These are phyloP conservation scores for Drosophila burlai DNA, from an alignment of 1,140 invertebrate species.

Conservation along the genomic window DNA sequence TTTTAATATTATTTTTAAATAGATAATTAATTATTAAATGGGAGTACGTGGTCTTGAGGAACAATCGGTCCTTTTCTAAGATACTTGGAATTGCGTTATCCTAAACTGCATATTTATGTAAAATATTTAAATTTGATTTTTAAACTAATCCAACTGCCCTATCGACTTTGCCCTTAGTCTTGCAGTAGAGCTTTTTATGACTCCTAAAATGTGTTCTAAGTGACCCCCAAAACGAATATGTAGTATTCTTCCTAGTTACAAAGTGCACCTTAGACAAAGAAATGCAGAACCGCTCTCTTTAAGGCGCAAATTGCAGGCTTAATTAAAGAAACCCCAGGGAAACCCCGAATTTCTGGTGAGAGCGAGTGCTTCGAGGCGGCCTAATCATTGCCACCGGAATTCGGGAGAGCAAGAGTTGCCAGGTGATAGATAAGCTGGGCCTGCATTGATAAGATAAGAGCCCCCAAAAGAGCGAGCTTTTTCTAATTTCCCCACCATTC, in stretches of 20 bases:
- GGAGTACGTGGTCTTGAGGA: neutral
- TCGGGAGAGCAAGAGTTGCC: constrained; percentile 4
- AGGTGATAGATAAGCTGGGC: constrained; percentile 27
- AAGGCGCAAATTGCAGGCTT: neutral
- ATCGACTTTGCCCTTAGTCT: neutral
- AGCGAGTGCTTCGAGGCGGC: neutral
- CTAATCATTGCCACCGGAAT: neutral
- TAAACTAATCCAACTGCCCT: neutral
- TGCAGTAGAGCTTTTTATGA: neutral
- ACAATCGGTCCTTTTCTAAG: neutral
- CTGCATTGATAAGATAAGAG: constrained; percentile 57
- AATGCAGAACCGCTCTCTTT: neutral
- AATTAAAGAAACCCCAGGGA: neutral
- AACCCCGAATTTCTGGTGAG: neutral
- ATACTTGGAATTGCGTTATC: neutral
- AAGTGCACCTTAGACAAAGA: neutral
- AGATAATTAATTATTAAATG: neutral
- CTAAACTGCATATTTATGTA: no score
- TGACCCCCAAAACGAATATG: neutral
- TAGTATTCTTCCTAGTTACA: neutral
- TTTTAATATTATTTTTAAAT: neutral
- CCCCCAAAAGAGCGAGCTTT: constrained; percentile 35
- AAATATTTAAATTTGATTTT: neutral
- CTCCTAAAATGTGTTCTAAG: neutral
- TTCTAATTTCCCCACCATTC: constrained; percentile 7